Conservation (phyloP, 2,888 invertebrate species). For the Hirtodrosophila alboralis region DNA sequence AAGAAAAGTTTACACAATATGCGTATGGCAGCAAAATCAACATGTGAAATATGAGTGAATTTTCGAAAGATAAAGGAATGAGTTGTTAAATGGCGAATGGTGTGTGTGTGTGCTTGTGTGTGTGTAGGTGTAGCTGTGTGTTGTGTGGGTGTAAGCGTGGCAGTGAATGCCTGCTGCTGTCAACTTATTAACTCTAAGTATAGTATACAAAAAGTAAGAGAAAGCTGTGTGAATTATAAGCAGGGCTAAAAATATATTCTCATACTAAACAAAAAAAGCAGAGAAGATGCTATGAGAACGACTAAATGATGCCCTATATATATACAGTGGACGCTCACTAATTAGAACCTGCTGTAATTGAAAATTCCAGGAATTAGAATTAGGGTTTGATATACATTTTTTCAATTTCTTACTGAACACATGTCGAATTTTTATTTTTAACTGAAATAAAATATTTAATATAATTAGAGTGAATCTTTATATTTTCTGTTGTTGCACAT, state of each 20-base stretch:
- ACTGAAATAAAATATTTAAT: too few relatives aligned
- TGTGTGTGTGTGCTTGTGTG: slow-evolving; percentile 3
- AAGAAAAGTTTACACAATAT: slow-evolving; percentile 17
- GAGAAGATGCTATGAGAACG: background rate
- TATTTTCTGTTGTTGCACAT: too few relatives aligned
- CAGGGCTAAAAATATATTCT: slow-evolving; percentile 62
- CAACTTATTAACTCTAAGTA: slow-evolving; percentile 74
- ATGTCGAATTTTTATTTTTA: too few relatives aligned
- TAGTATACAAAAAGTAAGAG: slow-evolving; percentile 29
- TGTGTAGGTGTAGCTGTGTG: slow-evolving; percentile 11
- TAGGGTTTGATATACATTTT: too few relatives aligned
- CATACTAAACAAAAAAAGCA: slow-evolving; percentile 8
- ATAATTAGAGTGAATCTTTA: too few relatives aligned
- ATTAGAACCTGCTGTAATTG: too few relatives aligned
- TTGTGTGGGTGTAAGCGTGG: slow-evolving; percentile 29
- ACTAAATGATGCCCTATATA: slow-evolving; percentile 6
- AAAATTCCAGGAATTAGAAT: too few relatives aligned
- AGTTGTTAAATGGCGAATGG: too few relatives aligned
- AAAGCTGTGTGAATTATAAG: slow-evolving; percentile 49
- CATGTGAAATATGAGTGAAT: slow-evolving; percentile 51
- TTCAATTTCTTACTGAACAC: too few relatives aligned
- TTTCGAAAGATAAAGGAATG: background rate
- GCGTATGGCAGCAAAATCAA: slow-evolving; percentile 42
- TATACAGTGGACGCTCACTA: too few relatives aligned
- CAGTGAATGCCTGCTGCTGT: slow-evolving; percentile 69